Evolutionary conservation across 2,888 invertebrate species (phyloP).

Genomic region (Dendrolimus houi): DNA sequence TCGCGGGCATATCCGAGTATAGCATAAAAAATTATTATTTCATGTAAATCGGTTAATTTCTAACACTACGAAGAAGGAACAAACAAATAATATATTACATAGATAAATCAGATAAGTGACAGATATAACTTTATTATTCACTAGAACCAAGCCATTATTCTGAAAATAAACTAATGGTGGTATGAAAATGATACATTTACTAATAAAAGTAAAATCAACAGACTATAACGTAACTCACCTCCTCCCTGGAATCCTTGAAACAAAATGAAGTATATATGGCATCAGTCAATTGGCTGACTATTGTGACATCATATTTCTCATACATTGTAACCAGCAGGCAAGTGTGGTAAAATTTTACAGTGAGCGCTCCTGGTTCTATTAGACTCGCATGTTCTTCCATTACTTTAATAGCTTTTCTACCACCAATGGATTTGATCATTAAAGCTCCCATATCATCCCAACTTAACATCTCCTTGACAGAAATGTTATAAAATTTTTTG

Average conservation of each 20-base stretch:
- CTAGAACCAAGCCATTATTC: no score
- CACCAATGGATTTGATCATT: conserved; percentile 78
- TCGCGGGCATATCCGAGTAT: not conserved
- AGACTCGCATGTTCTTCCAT: conserved; percentile 71
- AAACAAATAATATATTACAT: no score
- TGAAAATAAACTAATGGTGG: no score
- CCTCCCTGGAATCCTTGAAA: conserved; percentile 46
- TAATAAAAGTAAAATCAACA: not conserved
- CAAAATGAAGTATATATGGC: conserved; percentile 54
- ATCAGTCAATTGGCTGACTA: conserved; percentile 47
- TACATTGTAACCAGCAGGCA: conserved; percentile 67
- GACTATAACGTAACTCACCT: conserved; percentile 36
- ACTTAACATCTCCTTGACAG: conserved; percentile 62
- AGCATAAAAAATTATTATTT: not conserved
- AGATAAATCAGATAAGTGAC: no score
- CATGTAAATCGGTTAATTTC: no score
- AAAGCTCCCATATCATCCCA: conserved; percentile 78
- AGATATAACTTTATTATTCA: no score
- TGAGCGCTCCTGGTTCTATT: conserved; percentile 75
- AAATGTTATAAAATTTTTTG: conserved; percentile 56
- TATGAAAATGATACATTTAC: not conserved
- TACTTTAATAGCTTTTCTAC: conserved; percentile 72
- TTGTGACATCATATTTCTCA: conserved; percentile 53
- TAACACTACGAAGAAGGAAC: no score
- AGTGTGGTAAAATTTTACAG: conserved; percentile 77